Conservation (phyloP, 1,140 invertebrate species). For the Apis mellifera region Amel_HAv3.1 CM009932.2:14561001-14561500, state of each 20-base stretch:
- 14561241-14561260: not conserved
- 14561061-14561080: not conserved
- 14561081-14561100: not conserved
- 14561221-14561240: not conserved
- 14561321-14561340: not conserved
- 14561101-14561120: not conserved
- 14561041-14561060: not conserved
- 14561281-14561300: not conserved
- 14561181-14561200: not conserved
- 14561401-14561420: too few relatives aligned
- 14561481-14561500: too few relatives aligned
- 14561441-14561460: not conserved
- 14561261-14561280: not conserved
- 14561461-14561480: too few relatives aligned
- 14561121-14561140: not conserved
- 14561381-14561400: not conserved
- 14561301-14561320: not conserved
- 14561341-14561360: slow-evolving; percentile 3
- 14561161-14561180: not conserved
- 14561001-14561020: slow-evolving; percentile 14
- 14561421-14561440: too few relatives aligned
- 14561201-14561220: not conserved
- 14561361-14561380: not conserved
- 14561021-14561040: not conserved
- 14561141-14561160: not conserved